Conservation (phyloP, 2,797 vertebrate genomes). For the Mormyrus hasselquistii region DNA sequence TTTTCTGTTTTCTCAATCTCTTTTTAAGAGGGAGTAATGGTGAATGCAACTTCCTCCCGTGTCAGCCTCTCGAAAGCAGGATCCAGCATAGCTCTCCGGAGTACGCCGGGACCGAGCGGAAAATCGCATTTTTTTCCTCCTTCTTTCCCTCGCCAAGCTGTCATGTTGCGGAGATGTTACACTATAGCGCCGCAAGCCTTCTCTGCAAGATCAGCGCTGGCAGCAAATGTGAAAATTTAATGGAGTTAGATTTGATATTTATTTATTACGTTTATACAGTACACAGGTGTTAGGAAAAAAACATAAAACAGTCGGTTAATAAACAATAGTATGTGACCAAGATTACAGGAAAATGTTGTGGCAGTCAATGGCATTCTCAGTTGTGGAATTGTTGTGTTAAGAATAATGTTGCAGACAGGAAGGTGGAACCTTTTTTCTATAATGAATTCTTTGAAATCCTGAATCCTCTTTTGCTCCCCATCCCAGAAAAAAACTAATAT, state of each 20-base stretch:
- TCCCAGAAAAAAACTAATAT: neutral
- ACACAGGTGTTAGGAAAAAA: neutral
- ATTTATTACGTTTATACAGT: neutral
- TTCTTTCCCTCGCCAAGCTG: neutral
- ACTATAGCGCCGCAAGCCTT: neutral
- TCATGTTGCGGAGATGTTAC: neutral
- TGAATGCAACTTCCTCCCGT: constrained; percentile 2
- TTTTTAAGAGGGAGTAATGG: neutral
- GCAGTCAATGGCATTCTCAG: neutral
- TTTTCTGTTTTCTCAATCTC: constrained; percentile 11
- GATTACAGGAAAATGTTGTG: neutral
- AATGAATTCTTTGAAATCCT: neutral
- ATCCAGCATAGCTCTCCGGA: neutral
- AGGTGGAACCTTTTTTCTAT: neutral
- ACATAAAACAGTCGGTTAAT: neutral
- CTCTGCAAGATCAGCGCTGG: neutral
- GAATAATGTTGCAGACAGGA: neutral
- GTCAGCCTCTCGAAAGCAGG: neutral
- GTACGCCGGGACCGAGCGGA: neutral
- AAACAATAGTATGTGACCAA: neutral
- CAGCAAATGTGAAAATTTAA: neutral
- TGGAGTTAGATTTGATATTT: neutral
- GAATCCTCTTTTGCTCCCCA: neutral
- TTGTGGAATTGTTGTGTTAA: neutral
- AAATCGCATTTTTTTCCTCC: neutral